Percentiles rank a stretch among this genome's conserved stretches.
Evolutionary conservation across 2,888 invertebrate species (phyloP).

Genomic region (Anagyrus pseudococci): DNA sequence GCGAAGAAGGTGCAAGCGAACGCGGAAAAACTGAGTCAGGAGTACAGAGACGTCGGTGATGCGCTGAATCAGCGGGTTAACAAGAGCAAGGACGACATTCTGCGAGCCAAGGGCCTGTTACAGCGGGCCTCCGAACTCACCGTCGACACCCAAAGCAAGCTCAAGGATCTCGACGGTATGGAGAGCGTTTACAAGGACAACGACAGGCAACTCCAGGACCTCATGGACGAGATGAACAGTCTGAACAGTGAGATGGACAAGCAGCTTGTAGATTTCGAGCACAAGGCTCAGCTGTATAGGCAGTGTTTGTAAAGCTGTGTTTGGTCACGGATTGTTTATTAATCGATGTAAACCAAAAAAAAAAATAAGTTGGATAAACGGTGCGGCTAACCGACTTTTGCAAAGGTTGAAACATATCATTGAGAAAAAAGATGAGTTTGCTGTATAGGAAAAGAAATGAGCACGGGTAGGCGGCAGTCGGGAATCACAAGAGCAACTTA

Average conservation of each 20-base stretch:
- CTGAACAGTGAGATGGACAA: slow-evolving; percentile 70
- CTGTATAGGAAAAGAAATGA: no score
- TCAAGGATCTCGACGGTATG: slow-evolving; percentile 76
- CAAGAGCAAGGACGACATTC: slow-evolving; percentile 79
- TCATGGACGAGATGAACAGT: slow-evolving; percentile 68
- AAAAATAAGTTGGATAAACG: not conserved
- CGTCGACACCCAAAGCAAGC: slow-evolving; percentile 76
- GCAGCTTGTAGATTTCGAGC: slow-evolving; percentile 69
- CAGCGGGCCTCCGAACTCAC: slow-evolving; percentile 84
- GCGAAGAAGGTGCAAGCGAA: slow-evolving; percentile 71
- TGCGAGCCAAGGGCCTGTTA: slow-evolving; percentile 78
- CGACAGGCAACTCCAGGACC: slow-evolving; percentile 67
- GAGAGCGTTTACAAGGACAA: slow-evolving; percentile 73
- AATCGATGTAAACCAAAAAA: not conserved
- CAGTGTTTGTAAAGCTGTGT: slow-evolving; percentile 60
- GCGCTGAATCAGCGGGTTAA: slow-evolving; percentile 76
- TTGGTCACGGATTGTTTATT: not conserved
- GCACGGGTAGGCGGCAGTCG: no score
- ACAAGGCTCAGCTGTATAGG: slow-evolving; percentile 69
- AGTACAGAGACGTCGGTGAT: slow-evolving; percentile 76
- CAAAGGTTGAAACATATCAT: not conserved
- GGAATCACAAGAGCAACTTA: no score
- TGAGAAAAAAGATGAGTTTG: not conserved
- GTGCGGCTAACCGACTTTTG: not conserved
- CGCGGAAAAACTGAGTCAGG: slow-evolving; percentile 66